These are phyloP conservation scores for Platycercus adscitus DNA, from an alignment of 2,113 vertebrate species.

Conservation along the genomic window DNA sequence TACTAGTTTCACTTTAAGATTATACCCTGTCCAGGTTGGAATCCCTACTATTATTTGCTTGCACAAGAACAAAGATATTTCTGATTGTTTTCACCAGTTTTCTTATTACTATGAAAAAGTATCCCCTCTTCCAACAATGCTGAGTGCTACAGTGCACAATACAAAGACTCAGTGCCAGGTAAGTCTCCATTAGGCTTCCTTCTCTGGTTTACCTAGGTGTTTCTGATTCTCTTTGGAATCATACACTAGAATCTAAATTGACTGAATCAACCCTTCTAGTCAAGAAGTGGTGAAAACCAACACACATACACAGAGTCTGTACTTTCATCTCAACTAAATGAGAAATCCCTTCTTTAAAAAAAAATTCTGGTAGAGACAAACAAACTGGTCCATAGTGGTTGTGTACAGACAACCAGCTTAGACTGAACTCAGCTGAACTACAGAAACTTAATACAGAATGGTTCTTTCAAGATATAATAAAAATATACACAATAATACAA, in stretches of 20 bases:
- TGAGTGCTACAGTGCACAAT: background rate
- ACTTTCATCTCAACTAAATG: background rate
- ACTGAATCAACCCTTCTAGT: background rate
- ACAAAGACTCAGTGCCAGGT: background rate
- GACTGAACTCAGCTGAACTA: background rate
- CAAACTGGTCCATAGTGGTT: background rate
- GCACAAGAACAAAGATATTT: background rate
- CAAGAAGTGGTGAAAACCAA: background rate
- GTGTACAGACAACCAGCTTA: background rate
- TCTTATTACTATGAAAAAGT: background rate
- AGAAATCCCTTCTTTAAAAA: background rate
- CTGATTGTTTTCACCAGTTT: background rate
- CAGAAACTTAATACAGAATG: background rate
- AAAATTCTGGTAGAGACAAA: background rate
- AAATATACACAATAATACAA: too few species aligned
- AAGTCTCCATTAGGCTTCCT: background rate
- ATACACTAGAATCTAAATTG: background rate
- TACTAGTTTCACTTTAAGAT: background rate
- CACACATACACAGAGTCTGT: fast-evolving
- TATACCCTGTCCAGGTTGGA: background rate
- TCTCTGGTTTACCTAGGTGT: background rate
- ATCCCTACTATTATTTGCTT: background rate
- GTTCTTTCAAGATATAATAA: background rate
- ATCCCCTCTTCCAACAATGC: background rate
- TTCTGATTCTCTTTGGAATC: background rate